Conservation (phyloP, 2,113 vertebrate genomes). For the Catharus fuscescens region DNA sequence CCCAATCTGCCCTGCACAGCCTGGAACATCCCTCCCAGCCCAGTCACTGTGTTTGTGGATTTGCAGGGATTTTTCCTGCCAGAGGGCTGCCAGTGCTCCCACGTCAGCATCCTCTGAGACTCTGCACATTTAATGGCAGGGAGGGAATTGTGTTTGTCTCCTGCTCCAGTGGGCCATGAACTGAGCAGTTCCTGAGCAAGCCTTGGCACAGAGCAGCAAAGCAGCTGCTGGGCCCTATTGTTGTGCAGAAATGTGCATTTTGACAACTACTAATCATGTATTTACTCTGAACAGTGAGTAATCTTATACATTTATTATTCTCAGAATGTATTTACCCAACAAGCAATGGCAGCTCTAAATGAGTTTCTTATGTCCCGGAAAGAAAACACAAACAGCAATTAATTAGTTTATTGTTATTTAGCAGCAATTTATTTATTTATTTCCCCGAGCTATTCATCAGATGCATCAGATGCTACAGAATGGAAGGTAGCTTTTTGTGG, state of each 20-base stretch:
- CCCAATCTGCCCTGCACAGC: background rate
- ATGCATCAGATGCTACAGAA: background rate
- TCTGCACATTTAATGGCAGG: background rate
- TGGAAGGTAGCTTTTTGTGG: background rate
- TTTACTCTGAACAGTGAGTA: conserved; percentile 47
- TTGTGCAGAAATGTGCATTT: background rate
- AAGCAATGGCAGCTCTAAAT: conserved; percentile 37
- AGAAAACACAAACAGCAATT: conserved; percentile 29
- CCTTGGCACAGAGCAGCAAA: conserved; percentile 24
- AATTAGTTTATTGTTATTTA: conserved; percentile 15
- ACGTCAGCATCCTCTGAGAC: background rate
- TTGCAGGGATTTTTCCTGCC: background rate
- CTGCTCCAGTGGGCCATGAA: conserved; percentile 38
- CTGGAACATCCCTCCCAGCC: background rate
- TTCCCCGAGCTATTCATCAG: background rate
- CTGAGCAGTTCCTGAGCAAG: conserved; percentile 19
- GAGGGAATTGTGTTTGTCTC: conserved; percentile 30
- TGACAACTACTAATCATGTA: conserved; percentile 63
- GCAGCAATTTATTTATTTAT: background rate
- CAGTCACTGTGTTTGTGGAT: background rate
- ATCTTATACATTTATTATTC: conserved; percentile 36
- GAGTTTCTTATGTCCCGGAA: background rate
- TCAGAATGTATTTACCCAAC: conserved; percentile 38
- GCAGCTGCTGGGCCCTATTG: conserved; percentile 57
- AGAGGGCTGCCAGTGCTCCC: background rate